These are phyloP conservation scores for Anoplius nigerrimus DNA, from an alignment of 2,888 invertebrate species.

Conservation along the genomic window DNA sequence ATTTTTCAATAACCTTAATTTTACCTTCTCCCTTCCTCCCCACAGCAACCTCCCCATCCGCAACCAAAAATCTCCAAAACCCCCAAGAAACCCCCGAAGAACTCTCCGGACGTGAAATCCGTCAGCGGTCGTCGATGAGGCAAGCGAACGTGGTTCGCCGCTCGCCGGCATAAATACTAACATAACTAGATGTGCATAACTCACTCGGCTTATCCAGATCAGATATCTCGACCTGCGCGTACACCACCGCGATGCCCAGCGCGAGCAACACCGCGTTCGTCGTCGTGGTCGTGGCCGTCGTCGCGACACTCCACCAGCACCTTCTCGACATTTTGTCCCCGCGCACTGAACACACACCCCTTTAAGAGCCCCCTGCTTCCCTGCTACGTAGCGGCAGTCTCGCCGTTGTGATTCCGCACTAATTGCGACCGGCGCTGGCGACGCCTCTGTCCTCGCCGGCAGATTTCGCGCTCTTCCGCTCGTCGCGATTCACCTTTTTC, in stretches of 20 bases:
- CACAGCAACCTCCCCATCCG: too few relatives aligned
- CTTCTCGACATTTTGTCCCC: constrained; percentile 66
- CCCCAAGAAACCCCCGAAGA: too few relatives aligned
- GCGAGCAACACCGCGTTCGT: constrained; percentile 54
- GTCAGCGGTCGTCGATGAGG: too few relatives aligned
- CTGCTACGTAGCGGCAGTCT: constrained; percentile 45
- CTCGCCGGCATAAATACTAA: constrained; percentile 17
- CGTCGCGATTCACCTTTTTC: neutral
- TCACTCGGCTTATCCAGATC: constrained; percentile 72
- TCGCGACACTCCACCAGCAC: constrained; percentile 63
- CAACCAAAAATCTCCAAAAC: too few relatives aligned
- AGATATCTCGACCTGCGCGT: constrained; percentile 63
- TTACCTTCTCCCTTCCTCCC: too few relatives aligned
- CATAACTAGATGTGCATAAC: constrained; percentile 49
- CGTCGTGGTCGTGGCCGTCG: constrained; percentile 57
- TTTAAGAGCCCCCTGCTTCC: constrained; percentile 14
- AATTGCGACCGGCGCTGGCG: constrained; percentile 52
- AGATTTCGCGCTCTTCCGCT: neutral
- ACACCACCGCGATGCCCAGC: constrained; percentile 61
- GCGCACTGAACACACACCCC: constrained; percentile 41
- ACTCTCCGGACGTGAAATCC: too few relatives aligned
- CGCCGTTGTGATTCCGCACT: constrained; percentile 53
- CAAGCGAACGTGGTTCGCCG: neutral
- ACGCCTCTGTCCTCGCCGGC: constrained; percentile 14
- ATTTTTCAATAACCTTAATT: too few relatives aligned